Conservation (phyloP, 2,888 invertebrate species). For the Calliopum simillimum region DNA sequence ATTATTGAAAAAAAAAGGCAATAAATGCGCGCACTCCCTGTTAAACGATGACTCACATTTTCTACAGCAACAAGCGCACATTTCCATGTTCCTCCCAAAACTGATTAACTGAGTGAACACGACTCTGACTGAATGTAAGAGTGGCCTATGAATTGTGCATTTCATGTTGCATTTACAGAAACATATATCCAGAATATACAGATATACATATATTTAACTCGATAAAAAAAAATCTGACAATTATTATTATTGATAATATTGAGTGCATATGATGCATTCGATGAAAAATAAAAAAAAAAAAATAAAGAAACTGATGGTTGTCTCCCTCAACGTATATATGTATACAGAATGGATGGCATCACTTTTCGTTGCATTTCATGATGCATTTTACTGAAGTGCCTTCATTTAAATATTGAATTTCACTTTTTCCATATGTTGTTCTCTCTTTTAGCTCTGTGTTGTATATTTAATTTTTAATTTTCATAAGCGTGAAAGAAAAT, state of each 20-base stretch:
- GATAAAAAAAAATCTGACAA: slow-evolving; percentile 24
- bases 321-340: background rate
- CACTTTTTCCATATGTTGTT: slow-evolving; percentile 9
- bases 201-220: background rate
- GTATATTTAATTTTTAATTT: slow-evolving; percentile 1
- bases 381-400: slow-evolving; percentile 32
- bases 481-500: background rate
- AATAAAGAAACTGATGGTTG: too few relatives aligned
- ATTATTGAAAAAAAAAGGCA: too few relatives aligned
- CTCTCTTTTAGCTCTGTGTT: background rate
- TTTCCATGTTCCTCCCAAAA: background rate
- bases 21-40: too few relatives aligned
- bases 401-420: slow-evolving; percentile 37
- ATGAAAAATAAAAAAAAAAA: background rate
- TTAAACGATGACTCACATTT: too few relatives aligned
- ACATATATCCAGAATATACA: too few relatives aligned
- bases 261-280: slow-evolving; percentile 24
- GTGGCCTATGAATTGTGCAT: slow-evolving; percentile 22
- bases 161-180: slow-evolving; percentile 27
- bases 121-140: too few relatives aligned
- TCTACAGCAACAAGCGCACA: too few relatives aligned
- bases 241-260: slow-evolving; percentile 35
- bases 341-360: slow-evolving; percentile 10
- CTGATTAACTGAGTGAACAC: too few relatives aligned
- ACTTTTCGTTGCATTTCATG: slow-evolving; percentile 8